Conservation (phyloP, 2,797 vertebrate species). For the Crypturellus tataupa region DNA sequence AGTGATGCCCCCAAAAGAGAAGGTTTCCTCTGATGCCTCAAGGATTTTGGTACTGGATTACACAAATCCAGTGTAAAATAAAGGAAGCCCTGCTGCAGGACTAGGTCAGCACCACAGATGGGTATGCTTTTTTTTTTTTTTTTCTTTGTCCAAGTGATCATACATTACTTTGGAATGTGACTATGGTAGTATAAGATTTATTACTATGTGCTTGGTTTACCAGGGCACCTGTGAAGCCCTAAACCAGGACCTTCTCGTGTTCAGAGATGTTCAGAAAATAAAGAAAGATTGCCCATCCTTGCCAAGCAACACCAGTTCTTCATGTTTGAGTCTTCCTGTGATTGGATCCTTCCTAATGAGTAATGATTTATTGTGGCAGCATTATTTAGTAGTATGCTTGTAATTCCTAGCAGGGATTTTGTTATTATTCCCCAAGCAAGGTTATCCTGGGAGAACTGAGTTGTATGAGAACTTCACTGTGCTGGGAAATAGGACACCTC, state of each 20-base stretch:
- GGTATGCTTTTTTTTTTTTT: no score
- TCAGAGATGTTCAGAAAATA: not conserved
- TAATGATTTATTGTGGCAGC: not conserved
- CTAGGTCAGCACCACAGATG: not conserved
- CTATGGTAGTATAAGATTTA: no score
- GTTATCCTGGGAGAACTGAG: not conserved
- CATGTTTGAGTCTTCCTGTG: not conserved
- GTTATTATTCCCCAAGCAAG: accelerated
- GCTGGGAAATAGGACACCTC: not conserved
- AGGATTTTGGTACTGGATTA: not conserved
- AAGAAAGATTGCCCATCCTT: no score
- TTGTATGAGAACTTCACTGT: no score
- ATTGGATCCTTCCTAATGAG: not conserved
- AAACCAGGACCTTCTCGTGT: not conserved
- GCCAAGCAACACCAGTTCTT: not conserved
- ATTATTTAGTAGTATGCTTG: not conserved
- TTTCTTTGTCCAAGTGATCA: not conserved
- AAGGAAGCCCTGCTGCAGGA: not conserved
- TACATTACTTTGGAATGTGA: not conserved
- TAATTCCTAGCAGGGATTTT: not conserved
- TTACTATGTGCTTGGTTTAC: no score
- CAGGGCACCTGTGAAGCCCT: not conserved
- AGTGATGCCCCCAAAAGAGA: not conserved
- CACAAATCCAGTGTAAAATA: not conserved
- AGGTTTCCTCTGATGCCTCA: not conserved